These are phyloP conservation scores for Eublepharis macularius DNA, from an alignment of 2,113 vertebrate species.

Conservation along the genomic window DNA sequence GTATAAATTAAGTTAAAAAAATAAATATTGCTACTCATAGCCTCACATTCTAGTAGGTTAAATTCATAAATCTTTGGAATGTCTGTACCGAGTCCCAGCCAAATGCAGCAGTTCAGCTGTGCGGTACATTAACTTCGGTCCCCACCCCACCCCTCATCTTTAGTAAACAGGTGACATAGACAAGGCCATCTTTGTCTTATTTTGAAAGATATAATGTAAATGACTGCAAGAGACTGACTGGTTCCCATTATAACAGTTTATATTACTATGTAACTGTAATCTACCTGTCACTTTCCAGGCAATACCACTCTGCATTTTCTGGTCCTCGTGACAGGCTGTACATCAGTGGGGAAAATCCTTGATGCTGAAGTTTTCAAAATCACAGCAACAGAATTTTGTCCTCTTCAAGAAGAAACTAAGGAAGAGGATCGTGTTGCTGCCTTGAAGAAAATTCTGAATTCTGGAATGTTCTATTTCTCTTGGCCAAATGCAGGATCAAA, in stretches of 20 bases:
- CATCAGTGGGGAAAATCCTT: conserved; percentile 78
- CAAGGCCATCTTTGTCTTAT: neutral
- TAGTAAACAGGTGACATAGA: neutral
- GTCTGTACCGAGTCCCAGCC: neutral
- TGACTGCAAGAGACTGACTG: neutral
- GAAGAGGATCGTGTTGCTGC: conserved; percentile 75
- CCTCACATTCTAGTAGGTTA: neutral
- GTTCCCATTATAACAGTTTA: neutral
- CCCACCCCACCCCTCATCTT: too few species aligned
- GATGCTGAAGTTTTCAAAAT: conserved; percentile 82
- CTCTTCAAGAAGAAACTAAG: conserved; percentile 77
- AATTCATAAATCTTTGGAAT: neutral
- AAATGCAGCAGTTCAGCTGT: neutral
- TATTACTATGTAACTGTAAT: conserved; percentile 42
- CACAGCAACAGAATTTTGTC: conserved; percentile 78
- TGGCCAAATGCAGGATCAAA: conserved; percentile 75
- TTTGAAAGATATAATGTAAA: neutral
- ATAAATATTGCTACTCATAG: neutral
- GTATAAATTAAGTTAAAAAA: too few species aligned
- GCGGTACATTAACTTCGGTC: neutral
- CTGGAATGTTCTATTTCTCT: conserved; percentile 81
- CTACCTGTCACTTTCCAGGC: conserved; percentile 69
- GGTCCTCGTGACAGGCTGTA: conserved; percentile 82
- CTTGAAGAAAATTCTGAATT: conserved; percentile 78
- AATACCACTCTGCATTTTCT: conserved; percentile 73